Percentiles rank a stretch among this genome's conserved stretches.
Conservation (phyloP, 2,888 invertebrate species). For the Camponotus fellah region DNA sequence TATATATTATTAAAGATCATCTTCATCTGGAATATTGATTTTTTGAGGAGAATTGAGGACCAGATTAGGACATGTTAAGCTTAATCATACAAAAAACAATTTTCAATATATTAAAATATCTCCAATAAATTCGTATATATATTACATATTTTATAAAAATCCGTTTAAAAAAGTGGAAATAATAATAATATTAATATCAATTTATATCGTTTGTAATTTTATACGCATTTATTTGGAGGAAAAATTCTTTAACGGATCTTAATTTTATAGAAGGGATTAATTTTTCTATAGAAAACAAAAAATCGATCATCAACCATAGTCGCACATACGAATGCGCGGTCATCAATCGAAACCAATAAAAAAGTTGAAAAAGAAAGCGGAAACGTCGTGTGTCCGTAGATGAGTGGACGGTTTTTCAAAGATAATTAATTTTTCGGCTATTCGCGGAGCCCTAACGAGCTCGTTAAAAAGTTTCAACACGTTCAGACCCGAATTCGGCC, state of each 20-base stretch:
- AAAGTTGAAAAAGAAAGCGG: slow-evolving; percentile 7
- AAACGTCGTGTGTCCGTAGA: slow-evolving; percentile 20
- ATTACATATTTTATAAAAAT: not conserved
- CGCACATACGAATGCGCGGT: slow-evolving; percentile 12
- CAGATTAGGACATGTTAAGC: not conserved
- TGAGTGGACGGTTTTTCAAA: slow-evolving; percentile 55
- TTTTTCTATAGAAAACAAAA: not conserved
- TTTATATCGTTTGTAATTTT: not conserved
- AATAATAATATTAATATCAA: not conserved
- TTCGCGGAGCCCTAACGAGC: slow-evolving; percentile 74
- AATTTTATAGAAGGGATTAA: not conserved
- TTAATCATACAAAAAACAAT: not conserved
- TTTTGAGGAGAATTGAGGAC: not conserved
- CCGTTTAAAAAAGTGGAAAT: not conserved
- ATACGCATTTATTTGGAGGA: not conserved
- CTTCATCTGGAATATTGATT: not conserved
- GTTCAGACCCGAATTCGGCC: slow-evolving; percentile 66
- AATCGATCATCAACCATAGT: not conserved
- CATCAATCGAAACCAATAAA: slow-evolving; percentile 23
- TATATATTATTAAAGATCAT: slow-evolving; percentile 1
- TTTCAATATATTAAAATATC: not conserved
- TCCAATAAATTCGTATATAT: not conserved
- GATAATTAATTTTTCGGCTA: slow-evolving; percentile 76
- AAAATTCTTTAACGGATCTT: not conserved
- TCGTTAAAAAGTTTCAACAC: slow-evolving; percentile 81